Evolutionary conservation across 2,888 invertebrate species (phyloP).

Genomic region (Folsomia manolachei): DNA sequence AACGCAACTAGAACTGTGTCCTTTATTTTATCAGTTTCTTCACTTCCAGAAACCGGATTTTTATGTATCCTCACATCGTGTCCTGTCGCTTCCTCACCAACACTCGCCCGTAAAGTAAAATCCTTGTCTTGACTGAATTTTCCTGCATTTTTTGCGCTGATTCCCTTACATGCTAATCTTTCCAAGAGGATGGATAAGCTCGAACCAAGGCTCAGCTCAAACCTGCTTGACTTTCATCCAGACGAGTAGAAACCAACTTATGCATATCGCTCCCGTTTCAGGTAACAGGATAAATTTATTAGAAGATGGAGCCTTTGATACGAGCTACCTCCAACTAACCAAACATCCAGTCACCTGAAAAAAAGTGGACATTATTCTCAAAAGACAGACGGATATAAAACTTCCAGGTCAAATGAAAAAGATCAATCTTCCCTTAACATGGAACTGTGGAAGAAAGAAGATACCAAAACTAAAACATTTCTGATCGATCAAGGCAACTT

Average conservation of each 20-base stretch:
- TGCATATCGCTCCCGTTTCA: background rate
- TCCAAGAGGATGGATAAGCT: background rate
- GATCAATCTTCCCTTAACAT: background rate
- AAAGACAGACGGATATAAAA: background rate
- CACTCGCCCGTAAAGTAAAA: background rate
- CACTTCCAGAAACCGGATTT: conserved; percentile 41
- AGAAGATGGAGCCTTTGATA: background rate
- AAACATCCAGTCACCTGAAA: background rate
- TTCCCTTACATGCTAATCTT: conserved; percentile 17
- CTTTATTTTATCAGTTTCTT: conserved; percentile 26
- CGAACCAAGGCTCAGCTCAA: no score
- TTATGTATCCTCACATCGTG: conserved; percentile 23
- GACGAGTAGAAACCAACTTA: no score
- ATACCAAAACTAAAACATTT: no score
- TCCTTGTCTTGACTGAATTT: no score
- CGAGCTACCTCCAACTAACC: no score
- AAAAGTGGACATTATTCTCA: background rate
- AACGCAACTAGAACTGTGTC: background rate
- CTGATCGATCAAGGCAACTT: no score
- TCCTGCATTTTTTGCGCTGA: conserved; percentile 2
- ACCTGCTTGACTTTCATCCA: no score
- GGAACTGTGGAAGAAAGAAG: no score
- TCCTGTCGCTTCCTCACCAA: conserved; percentile 8
- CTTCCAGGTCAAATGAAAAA: background rate
- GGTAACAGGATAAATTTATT: background rate